A percentile compares a stretch with the other conserved stretches of the same genome.
phyloP scores from a whole-genome alignment of 2,797 vertebrate genomes.

The Melanotaenia maccullochi region DNA sequence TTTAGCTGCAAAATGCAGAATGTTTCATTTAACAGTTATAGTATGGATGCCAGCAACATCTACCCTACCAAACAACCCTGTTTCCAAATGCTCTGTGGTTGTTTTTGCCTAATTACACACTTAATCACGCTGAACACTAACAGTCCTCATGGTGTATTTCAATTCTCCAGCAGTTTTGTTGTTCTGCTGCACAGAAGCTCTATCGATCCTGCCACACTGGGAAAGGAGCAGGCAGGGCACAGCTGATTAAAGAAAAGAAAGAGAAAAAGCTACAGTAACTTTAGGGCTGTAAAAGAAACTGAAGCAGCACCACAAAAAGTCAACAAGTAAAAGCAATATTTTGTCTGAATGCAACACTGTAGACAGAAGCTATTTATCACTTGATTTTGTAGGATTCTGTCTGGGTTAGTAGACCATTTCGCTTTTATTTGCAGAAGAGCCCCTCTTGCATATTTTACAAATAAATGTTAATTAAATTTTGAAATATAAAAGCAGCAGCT shows the following conservation, averaged over 20 bases:
- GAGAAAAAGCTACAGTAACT: not conserved
- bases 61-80: not conserved
- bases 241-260: not conserved
- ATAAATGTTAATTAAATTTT: too few species aligned
- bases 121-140: constrained; percentile 17
- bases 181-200: constrained; percentile 6
- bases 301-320: constrained; percentile 4
- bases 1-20: not conserved
- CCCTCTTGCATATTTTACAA: too few species aligned
- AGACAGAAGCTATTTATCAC: constrained; percentile 4
- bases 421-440: not conserved
- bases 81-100: not conserved
- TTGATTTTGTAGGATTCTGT: not conserved
- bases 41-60: not conserved
- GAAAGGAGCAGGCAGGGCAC: constrained; percentile 2
- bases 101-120: constrained; percentile 29
- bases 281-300: constrained; percentile 11
- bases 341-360: not conserved
- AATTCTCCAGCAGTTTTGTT: not conserved
- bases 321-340: constrained; percentile 1
- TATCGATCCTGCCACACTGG: constrained; percentile 5
- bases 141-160: not conserved
- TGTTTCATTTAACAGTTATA: not conserved
- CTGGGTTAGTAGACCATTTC: not conserved
- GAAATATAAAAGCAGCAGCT: too few species aligned